A percentile compares a stretch with the other conserved stretches of the same genome.
These are phyloP conservation scores for Chrysaora quinquecirrha DNA, from an alignment of 30 jellyfish, hydroid and myxozoan species.

Conservation along the genomic window DNA sequence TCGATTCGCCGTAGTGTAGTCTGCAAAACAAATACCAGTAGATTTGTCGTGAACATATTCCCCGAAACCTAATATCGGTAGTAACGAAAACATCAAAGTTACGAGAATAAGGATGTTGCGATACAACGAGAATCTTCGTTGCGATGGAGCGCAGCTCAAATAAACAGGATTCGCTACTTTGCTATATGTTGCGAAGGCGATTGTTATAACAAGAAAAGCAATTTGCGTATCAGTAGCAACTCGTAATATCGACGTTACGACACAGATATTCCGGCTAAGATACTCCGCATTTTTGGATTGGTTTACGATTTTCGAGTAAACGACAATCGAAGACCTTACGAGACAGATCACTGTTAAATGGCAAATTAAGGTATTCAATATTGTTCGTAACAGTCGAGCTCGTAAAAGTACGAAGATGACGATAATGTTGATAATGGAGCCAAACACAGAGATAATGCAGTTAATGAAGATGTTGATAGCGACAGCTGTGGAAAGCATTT, in stretches of 20 bases:
- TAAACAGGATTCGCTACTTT: background rate
- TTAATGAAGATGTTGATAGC: background rate
- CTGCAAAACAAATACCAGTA: conserved; percentile 15
- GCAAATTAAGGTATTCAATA: conserved; percentile 3
- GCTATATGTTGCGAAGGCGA: conserved; percentile 4
- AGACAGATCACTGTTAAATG: conserved; percentile 23
- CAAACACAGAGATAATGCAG: background rate
- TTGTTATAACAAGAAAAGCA: background rate
- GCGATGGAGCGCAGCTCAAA: background rate
- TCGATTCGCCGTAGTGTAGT: background rate
- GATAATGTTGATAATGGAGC: background rate
- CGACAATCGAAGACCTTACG: conserved; percentile 37
- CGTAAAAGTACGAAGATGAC: conserved; percentile 14
- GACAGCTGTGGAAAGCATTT: background rate
- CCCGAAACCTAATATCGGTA: conserved; percentile 18
- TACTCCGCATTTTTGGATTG: conserved; percentile 16
- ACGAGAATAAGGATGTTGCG: conserved; percentile 9
- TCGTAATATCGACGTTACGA: conserved; percentile 27
- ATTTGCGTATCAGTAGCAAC: conserved; percentile 12
- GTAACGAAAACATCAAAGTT: conserved; percentile 10
- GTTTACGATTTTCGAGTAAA: conserved; percentile 56
- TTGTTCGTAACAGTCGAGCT: background rate
- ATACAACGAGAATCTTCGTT: background rate
- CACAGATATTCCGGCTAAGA: conserved; percentile 43
- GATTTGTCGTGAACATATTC: conserved; percentile 4